Conservation (phyloP, 1,140 invertebrate genomes). For the Elysia chlorotica region DNA sequence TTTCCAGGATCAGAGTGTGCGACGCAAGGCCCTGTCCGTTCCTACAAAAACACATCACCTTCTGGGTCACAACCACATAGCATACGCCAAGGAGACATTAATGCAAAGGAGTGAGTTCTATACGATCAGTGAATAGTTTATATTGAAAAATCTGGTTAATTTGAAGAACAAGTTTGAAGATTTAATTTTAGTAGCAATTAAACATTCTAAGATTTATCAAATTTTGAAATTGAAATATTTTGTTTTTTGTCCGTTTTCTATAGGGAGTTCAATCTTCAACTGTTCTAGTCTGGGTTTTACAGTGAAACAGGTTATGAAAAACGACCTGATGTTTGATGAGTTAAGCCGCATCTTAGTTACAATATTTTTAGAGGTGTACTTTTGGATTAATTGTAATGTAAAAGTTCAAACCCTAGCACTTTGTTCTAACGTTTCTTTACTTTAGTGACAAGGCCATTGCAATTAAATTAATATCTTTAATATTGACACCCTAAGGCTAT, state of each 20-base stretch:
- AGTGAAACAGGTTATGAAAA: too few species aligned
- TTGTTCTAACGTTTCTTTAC: background rate
- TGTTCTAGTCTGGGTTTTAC: too few species aligned
- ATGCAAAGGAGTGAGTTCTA: constrained; percentile 43
- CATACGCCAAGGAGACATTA: constrained; percentile 33
- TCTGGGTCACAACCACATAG: constrained; percentile 23
- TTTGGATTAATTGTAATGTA: background rate
- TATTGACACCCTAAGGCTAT: background rate
- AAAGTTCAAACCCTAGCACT: background rate
- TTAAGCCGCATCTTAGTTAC: too few species aligned
- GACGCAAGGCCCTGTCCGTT: background rate
- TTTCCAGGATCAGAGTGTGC: constrained; percentile 1
- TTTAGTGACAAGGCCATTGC: too few species aligned
- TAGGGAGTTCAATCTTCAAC: too few species aligned
- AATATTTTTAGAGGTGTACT: too few species aligned
- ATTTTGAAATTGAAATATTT: too few species aligned
- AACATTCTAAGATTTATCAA: background rate
- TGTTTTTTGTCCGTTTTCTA: too few species aligned
- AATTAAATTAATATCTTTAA: background rate
- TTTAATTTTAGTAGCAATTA: background rate
- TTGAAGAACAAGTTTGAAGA: background rate
- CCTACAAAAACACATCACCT: background rate
- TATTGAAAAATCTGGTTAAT: background rate
- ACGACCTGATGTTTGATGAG: too few species aligned
- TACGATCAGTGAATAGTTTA: background rate